phyloP scores from a whole-genome alignment of 2,888 invertebrate species.

The Criorhina ranunculi region DNA sequence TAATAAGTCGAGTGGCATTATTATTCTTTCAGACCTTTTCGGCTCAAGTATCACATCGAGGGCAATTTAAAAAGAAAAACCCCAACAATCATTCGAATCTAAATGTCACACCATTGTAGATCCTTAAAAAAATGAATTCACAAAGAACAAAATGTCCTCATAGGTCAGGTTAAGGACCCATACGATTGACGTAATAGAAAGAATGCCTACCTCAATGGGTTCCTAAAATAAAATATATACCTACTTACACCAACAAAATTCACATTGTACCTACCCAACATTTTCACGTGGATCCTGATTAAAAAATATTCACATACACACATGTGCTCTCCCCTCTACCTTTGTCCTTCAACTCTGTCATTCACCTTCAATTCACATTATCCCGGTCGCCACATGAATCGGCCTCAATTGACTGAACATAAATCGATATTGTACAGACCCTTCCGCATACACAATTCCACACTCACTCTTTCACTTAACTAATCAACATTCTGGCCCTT shows the following conservation, averaged over 20 bases:
- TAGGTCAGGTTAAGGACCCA: too few relatives aligned
- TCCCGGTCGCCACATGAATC: slow-evolving; percentile 14
- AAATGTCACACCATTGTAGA: too few relatives aligned
- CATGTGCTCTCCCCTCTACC: not conserved
- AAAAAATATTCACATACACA: not conserved
- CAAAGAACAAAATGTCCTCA: too few relatives aligned
- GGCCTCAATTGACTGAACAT: slow-evolving; percentile 32
- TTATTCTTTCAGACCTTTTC: too few relatives aligned
- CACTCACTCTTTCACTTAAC: slow-evolving; percentile 29
- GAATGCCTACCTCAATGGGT: too few relatives aligned
- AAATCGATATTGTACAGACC: slow-evolving; percentile 34
- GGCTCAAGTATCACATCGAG: too few relatives aligned
- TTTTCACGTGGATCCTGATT: not conserved
- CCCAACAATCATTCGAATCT: too few relatives aligned
- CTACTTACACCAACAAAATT: not conserved
- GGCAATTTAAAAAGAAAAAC: too few relatives aligned
- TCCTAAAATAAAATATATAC: too few relatives aligned
- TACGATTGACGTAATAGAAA: too few relatives aligned
- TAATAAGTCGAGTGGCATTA: too few relatives aligned
- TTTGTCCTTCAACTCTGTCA: not conserved
- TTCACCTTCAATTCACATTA: slow-evolving; percentile 17
- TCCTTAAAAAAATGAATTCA: too few relatives aligned
- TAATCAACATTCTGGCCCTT: slow-evolving; percentile 29
- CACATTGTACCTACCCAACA: not conserved
- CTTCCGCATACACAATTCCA: slow-evolving; percentile 36